Percentiles rank a stretch among this genome's conserved stretches.
Conservation (phyloP, 2,113 vertebrate species). For the Podilymbus podiceps region DNA sequence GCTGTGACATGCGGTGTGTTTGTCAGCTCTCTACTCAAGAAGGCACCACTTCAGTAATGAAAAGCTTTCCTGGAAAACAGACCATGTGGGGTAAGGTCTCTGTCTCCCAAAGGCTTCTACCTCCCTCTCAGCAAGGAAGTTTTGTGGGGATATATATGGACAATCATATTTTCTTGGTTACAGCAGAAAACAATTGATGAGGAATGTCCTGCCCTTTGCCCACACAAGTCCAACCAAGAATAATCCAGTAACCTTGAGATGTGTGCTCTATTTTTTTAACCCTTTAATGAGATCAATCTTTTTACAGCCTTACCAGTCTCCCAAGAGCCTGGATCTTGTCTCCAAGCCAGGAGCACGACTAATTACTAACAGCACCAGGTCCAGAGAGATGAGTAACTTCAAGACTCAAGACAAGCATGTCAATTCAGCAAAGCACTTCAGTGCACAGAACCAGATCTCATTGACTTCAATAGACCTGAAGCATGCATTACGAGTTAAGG, state of each 20-base stretch:
- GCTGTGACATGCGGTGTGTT: background rate
- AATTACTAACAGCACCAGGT: background rate
- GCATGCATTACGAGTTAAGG: rapidly evolving
- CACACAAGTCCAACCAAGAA: rapidly evolving
- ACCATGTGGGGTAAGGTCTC: background rate
- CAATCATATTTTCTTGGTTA: background rate
- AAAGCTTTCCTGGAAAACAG: background rate
- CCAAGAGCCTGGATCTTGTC: background rate
- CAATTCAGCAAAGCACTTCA: background rate
- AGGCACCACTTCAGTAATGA: background rate
- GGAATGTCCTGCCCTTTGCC: background rate
- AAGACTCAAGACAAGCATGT: background rate
- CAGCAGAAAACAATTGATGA: background rate
- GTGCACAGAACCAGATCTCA: background rate
- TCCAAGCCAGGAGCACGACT: background rate
- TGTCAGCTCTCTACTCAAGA: background rate
- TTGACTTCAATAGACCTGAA: background rate
- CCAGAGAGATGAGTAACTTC: background rate
- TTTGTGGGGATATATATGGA: background rate
- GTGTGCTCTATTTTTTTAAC: background rate
- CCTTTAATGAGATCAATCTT: background rate
- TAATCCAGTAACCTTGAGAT: background rate
- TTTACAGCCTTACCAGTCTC: background rate
- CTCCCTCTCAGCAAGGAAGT: background rate
- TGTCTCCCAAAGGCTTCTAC: background rate